Percentiles rank a stretch among this genome's conserved stretches.
Evolutionary conservation across 2,113 vertebrate genomes (phyloP).

Genomic region (Panthera tigris): DNA sequence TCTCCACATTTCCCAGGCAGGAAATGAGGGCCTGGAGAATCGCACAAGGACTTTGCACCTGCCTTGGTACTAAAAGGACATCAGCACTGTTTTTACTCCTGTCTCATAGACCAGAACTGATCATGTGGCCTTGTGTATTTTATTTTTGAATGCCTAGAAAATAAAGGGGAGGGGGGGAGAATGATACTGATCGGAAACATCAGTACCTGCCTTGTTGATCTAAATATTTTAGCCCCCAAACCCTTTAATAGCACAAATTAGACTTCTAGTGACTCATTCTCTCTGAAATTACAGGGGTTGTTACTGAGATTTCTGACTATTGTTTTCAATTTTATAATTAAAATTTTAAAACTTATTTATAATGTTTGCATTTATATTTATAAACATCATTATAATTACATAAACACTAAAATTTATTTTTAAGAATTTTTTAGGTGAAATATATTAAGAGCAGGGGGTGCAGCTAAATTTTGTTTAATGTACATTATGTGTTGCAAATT

Average conservation of each 20-base stretch:
- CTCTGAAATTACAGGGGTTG: background rate
- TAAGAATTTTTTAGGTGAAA: background rate
- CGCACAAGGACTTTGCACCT: fast-evolving
- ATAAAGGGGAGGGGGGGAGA: background rate
- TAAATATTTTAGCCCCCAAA: background rate
- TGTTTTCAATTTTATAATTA: background rate
- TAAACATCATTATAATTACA: background rate
- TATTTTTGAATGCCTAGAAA: background rate
- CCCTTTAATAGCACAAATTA: background rate
- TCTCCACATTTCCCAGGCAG: background rate
- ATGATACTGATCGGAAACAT: background rate
- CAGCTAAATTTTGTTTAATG: background rate
- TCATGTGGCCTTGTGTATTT: background rate
- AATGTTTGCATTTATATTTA: background rate
- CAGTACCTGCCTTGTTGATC: background rate
- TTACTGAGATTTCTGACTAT: background rate
- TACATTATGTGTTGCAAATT: background rate
- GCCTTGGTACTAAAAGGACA: background rate
- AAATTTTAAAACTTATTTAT: background rate
- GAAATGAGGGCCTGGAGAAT: background rate
- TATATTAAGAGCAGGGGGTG: background rate
- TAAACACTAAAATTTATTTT: constrained; percentile 3
- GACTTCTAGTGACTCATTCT: background rate
- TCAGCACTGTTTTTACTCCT: background rate
- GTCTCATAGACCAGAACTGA: background rate